Conservation (phyloP, 1,140 invertebrate species). For the Drosophila jambulina region DNA sequence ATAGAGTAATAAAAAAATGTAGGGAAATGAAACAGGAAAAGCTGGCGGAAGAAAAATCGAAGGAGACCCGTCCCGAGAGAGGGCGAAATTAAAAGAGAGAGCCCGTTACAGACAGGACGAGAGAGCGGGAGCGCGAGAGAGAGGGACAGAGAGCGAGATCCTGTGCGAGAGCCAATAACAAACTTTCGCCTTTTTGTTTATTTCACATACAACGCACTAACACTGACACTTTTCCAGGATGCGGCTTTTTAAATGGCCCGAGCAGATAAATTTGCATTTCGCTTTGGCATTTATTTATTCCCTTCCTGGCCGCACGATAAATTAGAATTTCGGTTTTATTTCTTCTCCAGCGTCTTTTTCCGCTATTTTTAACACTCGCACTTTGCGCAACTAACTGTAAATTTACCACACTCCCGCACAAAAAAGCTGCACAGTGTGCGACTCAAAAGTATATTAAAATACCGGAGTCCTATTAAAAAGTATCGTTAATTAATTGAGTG, state of each 20-base stretch:
- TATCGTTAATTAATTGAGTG: neutral
- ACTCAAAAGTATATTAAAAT: neutral
- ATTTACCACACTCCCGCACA: conserved; percentile 40
- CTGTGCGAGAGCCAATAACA: conserved; percentile 54
- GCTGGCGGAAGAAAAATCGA: conserved; percentile 51
- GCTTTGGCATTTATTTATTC: conserved; percentile 14
- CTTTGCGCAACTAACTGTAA: conserved; percentile 75
- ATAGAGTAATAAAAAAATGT: conserved; percentile 75
- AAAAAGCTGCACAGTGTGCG: conserved; percentile 2
- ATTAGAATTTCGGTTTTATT: conserved; percentile 18
- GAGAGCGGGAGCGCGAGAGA: conserved; percentile 39
- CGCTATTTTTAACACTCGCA: conserved; percentile 66
- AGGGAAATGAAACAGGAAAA: conserved; percentile 72
- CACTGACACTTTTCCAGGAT: conserved; percentile 64
- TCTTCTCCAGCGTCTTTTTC: conserved; percentile 35
- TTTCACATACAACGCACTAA: conserved; percentile 46
- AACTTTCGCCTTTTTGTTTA: conserved; percentile 79
- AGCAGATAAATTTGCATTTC: conserved; percentile 27
- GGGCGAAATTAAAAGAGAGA: conserved; percentile 53
- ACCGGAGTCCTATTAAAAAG: neutral
- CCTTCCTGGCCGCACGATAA: conserved; percentile 15
- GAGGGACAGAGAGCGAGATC: conserved; percentile 23
- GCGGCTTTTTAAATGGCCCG: conserved; percentile 61
- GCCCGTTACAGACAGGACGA: conserved; percentile 9
- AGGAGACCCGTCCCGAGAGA: conserved; percentile 47